A percentile compares a stretch with the other conserved stretches of the same genome.
Conservation (phyloP, 2,113 vertebrate species). For the Periophthalmodon schlosseri region DNA sequence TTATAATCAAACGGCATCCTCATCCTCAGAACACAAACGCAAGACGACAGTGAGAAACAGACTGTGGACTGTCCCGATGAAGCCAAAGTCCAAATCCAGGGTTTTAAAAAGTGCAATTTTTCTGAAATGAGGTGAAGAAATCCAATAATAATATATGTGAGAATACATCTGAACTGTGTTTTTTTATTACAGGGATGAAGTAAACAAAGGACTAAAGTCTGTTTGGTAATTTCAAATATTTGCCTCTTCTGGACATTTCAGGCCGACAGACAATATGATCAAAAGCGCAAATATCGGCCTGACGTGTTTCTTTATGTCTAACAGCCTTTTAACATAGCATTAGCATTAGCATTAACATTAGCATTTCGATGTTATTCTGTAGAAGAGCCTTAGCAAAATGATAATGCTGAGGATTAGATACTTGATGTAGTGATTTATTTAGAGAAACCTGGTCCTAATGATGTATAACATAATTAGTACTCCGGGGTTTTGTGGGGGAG, state of each 20-base stretch:
- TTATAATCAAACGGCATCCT: slow-evolving; percentile 55
- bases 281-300: no score
- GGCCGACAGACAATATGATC: no score
- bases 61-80: slow-evolving; percentile 49
- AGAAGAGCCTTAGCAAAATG: neutral
- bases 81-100: slow-evolving; percentile 30
- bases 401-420: neutral
- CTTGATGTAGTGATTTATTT: slow-evolving; percentile 46
- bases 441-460: slow-evolving; percentile 49
- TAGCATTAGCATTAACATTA: no score
- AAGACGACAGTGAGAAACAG: slow-evolving; percentile 31
- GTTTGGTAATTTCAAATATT: no score
- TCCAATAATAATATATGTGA: no score
- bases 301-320: no score
- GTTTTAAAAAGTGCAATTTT: neutral
- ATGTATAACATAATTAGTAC: slow-evolving; percentile 56
- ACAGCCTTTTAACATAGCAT: no score
- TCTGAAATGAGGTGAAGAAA: neutral
- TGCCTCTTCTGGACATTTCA: no score
- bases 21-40: slow-evolving; percentile 53
- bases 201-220: no score
- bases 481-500: slow-evolving; percentile 34
- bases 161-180: no score
- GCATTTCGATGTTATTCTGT: no score
- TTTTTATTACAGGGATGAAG: no score